A percentile compares a stretch with the other conserved stretches of the same genome.
Evolutionary conservation across 2,888 invertebrate species (phyloP).

Genomic region (Seira sanloemensis): DNA sequence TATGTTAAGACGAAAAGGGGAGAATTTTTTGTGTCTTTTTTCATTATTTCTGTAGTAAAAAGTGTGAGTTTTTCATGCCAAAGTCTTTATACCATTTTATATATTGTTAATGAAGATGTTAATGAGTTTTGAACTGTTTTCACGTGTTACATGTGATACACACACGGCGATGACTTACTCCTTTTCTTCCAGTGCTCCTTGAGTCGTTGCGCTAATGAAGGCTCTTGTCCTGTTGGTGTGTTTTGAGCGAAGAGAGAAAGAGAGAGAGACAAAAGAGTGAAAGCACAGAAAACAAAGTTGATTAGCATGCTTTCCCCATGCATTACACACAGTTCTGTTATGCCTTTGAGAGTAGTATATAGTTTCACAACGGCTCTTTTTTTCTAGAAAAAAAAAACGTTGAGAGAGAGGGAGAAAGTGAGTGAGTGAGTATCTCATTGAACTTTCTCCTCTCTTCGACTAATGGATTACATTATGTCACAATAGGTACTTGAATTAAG

Average conservation of each 20-base stretch:
- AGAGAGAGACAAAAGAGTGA: background rate
- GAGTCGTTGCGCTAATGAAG: constrained; percentile 37
- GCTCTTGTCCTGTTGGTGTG: constrained; percentile 2
- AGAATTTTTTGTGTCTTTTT: too few species aligned
- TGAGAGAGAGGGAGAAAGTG: too few species aligned
- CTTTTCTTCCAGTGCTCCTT: background rate
- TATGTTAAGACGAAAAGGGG: too few species aligned
- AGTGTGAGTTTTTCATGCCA: too few species aligned
- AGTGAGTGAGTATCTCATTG: too few species aligned
- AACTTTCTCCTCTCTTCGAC: background rate
- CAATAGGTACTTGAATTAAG: background rate
- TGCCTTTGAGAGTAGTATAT: background rate
- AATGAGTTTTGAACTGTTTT: background rate
- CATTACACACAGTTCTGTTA: too few species aligned
- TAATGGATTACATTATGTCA: background rate
- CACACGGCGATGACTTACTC: background rate
- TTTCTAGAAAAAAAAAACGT: too few species aligned
- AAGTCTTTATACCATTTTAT: too few species aligned
- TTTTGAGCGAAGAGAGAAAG: background rate
- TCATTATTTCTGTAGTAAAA: too few species aligned
- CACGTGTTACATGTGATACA: too few species aligned
- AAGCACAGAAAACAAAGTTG: background rate
- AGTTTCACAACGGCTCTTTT: too few species aligned
- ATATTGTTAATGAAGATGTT: background rate
- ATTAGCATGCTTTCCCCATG: background rate